Percentiles rank a stretch among this genome's conserved stretches.
Conservation (phyloP, 2,888 invertebrate genomes). For the Micoletzkya japonica region DNA sequence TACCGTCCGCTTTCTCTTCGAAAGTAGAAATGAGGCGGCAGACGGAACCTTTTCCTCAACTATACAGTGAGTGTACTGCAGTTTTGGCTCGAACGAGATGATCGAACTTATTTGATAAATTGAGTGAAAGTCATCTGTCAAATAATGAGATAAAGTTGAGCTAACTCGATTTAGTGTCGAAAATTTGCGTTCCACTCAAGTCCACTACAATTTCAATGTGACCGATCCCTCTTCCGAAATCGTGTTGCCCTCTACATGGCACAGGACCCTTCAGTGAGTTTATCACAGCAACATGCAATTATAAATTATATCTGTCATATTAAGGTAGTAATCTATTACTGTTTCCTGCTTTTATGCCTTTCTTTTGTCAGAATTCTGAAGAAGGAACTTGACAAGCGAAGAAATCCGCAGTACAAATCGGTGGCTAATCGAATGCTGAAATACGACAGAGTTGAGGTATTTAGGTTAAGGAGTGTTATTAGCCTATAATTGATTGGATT, state of each 20-base stretch:
- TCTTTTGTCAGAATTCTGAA: constrained; percentile 32
- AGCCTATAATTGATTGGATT: background rate
- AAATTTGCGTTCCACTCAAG: constrained; percentile 1
- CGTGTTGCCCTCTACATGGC: constrained; percentile 7
- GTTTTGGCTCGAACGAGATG: background rate
- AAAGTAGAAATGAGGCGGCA: no score
- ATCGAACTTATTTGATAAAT: background rate
- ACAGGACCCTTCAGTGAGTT: constrained; percentile 14
- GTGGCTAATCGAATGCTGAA: constrained; percentile 38
- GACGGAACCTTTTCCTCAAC: no score
- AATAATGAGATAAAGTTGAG: no score
- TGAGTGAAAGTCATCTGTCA: background rate
- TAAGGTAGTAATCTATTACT: background rate
- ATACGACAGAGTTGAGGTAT: constrained; percentile 39
- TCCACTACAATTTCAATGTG: constrained; percentile 23
- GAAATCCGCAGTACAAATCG: constrained; percentile 43
- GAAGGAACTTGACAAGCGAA: constrained; percentile 34
- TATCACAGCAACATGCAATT: background rate
- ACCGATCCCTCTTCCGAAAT: constrained; percentile 6
- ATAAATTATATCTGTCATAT: background rate
- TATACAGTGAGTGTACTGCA: no score
- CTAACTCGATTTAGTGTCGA: constrained; percentile 13
- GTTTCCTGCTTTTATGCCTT: background rate
- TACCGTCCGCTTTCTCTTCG: no score
- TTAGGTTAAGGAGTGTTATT: background rate